Evolutionary conservation across 2,888 invertebrate species (phyloP).

Genomic region (Globia sparganii): DNA sequence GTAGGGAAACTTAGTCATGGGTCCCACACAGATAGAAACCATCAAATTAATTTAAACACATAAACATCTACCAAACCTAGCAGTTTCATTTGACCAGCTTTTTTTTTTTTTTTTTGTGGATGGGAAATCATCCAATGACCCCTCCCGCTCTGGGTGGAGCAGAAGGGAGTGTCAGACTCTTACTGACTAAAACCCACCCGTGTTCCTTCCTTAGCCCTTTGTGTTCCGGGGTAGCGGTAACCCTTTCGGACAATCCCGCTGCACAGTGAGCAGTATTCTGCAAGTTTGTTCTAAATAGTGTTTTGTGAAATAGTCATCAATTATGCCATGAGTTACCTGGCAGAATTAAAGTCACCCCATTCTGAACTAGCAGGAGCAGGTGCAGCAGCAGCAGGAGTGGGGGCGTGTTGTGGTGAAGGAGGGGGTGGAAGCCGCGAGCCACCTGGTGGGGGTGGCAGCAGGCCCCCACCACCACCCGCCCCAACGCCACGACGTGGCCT

Average conservation of each 20-base stretch:
- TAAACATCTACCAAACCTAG: background rate
- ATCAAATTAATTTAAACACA: background rate
- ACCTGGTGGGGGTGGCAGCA: constrained; percentile 96
- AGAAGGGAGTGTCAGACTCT: too few relatives aligned
- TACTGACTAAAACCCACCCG: too few relatives aligned
- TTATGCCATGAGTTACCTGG: constrained; percentile 84
- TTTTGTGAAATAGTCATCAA: background rate
- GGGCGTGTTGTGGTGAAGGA: constrained; percentile 94
- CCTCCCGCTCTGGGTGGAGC: too few relatives aligned
- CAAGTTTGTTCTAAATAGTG: background rate
- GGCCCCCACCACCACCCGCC: constrained; percentile 85
- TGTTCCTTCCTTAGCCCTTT: too few relatives aligned
- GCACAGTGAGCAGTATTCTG: background rate
- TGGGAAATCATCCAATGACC: too few relatives aligned
- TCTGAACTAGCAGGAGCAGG: constrained; percentile 89
- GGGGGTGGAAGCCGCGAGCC: constrained; percentile 93
- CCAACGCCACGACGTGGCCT: constrained; percentile 91
- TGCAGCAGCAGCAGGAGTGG: constrained; percentile 88
- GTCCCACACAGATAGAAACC: background rate
- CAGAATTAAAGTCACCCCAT: constrained; percentile 95
- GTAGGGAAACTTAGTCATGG: background rate
- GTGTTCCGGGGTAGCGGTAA: too few relatives aligned
- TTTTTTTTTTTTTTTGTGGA: too few relatives aligned
- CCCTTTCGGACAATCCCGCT: too few relatives aligned
- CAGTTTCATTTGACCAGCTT: background rate